Evolutionary conservation across 2,113 vertebrate genomes (phyloP).

Genomic region (Thymallus thymallus): DNA sequence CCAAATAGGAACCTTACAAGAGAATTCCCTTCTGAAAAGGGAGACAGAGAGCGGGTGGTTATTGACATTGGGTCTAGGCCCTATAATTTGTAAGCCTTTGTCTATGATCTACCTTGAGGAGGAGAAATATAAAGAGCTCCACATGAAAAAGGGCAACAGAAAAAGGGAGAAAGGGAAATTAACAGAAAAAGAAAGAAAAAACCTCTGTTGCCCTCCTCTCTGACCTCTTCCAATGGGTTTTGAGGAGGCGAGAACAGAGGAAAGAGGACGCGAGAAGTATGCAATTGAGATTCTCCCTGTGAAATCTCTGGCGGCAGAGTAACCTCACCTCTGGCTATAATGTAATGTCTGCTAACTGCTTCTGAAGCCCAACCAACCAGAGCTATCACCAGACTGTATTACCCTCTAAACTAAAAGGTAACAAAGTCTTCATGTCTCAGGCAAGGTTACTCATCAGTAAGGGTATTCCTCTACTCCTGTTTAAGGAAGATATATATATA

Average conservation of each 20-base stretch:
- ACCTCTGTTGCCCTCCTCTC: not conserved
- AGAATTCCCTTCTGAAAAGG: not conserved
- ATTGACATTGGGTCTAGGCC: conserved; percentile 38
- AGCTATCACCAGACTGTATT: too few species aligned
- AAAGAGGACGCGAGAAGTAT: too few species aligned
- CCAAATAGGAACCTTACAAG: too few species aligned
- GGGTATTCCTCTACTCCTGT: too few species aligned
- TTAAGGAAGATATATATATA: too few species aligned
- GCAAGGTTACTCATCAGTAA: too few species aligned
- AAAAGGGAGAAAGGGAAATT: conserved; percentile 11
- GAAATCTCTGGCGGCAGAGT: conserved; percentile 15
- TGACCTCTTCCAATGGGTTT: too few species aligned
- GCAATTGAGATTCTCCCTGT: not conserved
- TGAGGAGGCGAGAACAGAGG: too few species aligned
- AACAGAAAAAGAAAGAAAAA: conserved; percentile 25
- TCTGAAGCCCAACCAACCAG: too few species aligned
- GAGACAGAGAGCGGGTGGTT: conserved; percentile 26
- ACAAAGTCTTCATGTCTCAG: too few species aligned
- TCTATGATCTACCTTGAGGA: conserved; percentile 57
- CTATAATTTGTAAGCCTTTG: conserved; percentile 36
- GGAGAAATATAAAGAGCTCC: conserved; percentile 38
- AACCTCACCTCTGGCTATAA: conserved; percentile 32
- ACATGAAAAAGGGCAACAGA: not conserved
- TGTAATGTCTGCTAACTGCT: conserved; percentile 57
- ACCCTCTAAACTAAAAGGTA: too few species aligned